Evolutionary conservation across 2,888 invertebrate genomes (phyloP).

Genomic region (Polydrusus tereticollis): DNA sequence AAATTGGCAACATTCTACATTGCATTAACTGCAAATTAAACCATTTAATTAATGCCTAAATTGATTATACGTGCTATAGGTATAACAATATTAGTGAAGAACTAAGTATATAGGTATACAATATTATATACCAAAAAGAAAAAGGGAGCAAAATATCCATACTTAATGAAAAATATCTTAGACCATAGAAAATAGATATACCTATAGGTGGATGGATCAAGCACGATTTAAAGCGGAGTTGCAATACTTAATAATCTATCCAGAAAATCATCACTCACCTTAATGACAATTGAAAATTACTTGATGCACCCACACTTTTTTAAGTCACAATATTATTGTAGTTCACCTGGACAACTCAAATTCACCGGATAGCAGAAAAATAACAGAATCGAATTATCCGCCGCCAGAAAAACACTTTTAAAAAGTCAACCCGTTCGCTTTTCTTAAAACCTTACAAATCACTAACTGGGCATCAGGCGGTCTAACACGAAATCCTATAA

Average conservation of each 20-base stretch:
- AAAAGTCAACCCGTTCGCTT: conserved; percentile 45
- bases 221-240: too few relatives aligned
- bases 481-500: conserved; percentile 69
- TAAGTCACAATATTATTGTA: background rate
- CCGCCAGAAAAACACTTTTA: conserved; percentile 12
- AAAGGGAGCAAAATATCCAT: too few relatives aligned
- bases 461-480: conserved; percentile 63
- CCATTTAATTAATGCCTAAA: too few relatives aligned
- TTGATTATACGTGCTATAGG: background rate
- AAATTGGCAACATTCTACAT: too few relatives aligned
- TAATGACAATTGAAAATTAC: background rate
- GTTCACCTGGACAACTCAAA: conserved; percentile 15
- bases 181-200: too few relatives aligned
- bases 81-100: background rate
- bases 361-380: conserved; percentile 12
- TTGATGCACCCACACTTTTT: conserved; percentile 3
- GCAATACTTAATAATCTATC: background rate
- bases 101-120: too few relatives aligned
- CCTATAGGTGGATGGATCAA: too few relatives aligned
- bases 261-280: background rate
- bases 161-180: too few relatives aligned
- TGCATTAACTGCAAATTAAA: too few relatives aligned
- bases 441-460: conserved; percentile 66
- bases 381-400: conserved; percentile 30
- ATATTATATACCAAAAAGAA: too few relatives aligned